Evolutionary conservation across 1,140 invertebrate species (phyloP), one percentile per base, ranked within the genome.

Genomic region (Acromyrmex echinatior): DNA sequence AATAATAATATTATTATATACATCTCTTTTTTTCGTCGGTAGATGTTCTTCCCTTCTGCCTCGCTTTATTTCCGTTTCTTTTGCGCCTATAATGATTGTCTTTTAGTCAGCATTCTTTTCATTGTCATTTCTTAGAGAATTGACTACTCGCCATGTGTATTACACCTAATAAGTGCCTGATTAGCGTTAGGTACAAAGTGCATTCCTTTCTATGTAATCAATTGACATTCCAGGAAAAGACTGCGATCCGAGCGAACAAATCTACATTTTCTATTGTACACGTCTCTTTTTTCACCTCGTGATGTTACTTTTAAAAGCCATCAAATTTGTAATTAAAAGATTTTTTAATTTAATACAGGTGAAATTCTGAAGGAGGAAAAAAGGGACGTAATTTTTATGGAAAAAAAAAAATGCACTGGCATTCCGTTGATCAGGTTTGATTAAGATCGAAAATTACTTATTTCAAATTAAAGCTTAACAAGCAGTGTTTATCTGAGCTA

Each of bases 91-190:
- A 16, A 70, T 3, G 5, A 58, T 82, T 74, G 21, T 62, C 68
- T 62, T 53, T 39, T 14, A 45, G 25, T 56, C 31, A 49, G 53
- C 14, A 62, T 39, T 68, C 39, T 63, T 21, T 18, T 70, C 31
- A 18, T 80, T 39, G 49, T 53, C 35, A 70, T 68, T 58, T 65
- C 25, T 25, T 39, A 56, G 63, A 58, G 56, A 56, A 71, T 28
- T 14, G 7, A 71, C 6, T 6, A 28, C 62, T 25, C 39, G 49
- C 56, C 35, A 60, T 45, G 25, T 49, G 66, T 6, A 21, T 71
- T 71, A 71, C 21, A 10, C 16, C 66, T 73, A 73, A 81, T 45
- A 82, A 82, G 80, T 82, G 80, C 68, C 80, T 82, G 39, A 7
- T 49, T 82, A 73, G 21, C 16, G 18, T 58, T 73, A 39, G 6